These are phyloP conservation scores for Bovichtus variegatus DNA, from an alignment of 2,797 vertebrate species.

Conservation along the genomic window DNA sequence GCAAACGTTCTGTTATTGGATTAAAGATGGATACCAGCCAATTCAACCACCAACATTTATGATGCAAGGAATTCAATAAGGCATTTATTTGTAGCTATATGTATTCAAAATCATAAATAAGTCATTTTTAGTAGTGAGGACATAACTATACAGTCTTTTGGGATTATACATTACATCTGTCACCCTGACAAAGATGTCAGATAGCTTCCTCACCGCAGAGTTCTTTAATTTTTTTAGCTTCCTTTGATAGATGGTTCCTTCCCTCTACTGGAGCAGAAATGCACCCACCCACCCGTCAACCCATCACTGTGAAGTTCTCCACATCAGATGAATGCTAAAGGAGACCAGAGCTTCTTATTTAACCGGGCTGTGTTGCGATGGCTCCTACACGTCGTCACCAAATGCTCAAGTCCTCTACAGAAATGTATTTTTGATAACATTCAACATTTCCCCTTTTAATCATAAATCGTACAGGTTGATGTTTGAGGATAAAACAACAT, in stretches of 20 bases:
- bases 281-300: slow-evolving; percentile 10
- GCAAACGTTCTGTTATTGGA: slow-evolving; percentile 1
- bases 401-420: not conserved
- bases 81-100: not conserved
- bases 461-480: slow-evolving; percentile 7
- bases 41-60: not conserved
- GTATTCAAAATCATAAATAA: not conserved
- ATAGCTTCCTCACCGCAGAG: slow-evolving; percentile 8
- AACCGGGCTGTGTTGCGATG: not conserved
- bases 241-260: slow-evolving; percentile 15
- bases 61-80: not conserved
- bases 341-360: not conserved
- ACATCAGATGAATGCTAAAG: not conserved
- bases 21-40: slow-evolving; percentile 8
- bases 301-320: not conserved
- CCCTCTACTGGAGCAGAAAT: slow-evolving; percentile 10
- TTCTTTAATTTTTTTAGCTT: slow-evolving; percentile 18
- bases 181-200: slow-evolving; percentile 3
- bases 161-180: slow-evolving; percentile 18
- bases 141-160: not conserved
- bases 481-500: not conserved
- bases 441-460: slow-evolving; percentile 12
- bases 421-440: slow-evolving; percentile 6
- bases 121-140: not conserved
- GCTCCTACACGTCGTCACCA: too few species aligned